Evolutionary conservation across 2,113 vertebrate genomes (phyloP).

Genomic region (Crocuta crocuta): DNA sequence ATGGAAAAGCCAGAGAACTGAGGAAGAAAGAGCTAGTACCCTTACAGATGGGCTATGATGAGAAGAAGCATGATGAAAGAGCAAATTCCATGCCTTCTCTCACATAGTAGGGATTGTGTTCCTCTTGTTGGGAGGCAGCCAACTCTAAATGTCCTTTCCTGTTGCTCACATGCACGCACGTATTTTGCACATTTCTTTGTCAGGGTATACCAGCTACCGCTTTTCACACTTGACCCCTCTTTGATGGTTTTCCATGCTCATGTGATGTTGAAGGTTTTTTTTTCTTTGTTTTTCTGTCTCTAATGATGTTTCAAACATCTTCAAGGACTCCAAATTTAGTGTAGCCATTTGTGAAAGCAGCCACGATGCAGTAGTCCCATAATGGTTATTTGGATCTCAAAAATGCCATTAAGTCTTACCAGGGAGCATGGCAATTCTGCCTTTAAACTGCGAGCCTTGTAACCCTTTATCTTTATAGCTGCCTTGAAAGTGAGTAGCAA

Average conservation of each 20-base stretch:
- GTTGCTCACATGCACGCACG: fast-evolving
- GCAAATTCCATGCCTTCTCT: no score
- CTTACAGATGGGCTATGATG: fast-evolving
- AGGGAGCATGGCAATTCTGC: neutral
- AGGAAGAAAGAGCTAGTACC: neutral
- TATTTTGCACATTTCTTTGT: neutral
- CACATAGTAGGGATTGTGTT: neutral
- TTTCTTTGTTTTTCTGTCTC: slow-evolving; percentile 45
- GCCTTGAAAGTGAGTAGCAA: slow-evolving; percentile 45
- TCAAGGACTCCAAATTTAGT: slow-evolving; percentile 10
- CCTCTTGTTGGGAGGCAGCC: neutral
- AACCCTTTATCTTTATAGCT: slow-evolving; percentile 67
- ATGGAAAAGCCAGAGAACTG: neutral
- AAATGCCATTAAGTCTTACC: neutral
- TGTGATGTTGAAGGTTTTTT: neutral
- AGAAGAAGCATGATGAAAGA: neutral
- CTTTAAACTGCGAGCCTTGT: slow-evolving; percentile 14
- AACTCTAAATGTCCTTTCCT: neutral
- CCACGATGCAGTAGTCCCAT: neutral
- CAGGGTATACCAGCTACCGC: neutral
- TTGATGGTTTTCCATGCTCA: neutral
- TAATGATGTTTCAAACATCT: neutral
- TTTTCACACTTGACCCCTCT: neutral
- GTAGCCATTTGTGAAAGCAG: slow-evolving; percentile 37
- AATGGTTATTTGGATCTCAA: slow-evolving; percentile 4